Conservation (phyloP, 1,140 invertebrate genomes). For the Hylyphantes graminicola region DNA sequence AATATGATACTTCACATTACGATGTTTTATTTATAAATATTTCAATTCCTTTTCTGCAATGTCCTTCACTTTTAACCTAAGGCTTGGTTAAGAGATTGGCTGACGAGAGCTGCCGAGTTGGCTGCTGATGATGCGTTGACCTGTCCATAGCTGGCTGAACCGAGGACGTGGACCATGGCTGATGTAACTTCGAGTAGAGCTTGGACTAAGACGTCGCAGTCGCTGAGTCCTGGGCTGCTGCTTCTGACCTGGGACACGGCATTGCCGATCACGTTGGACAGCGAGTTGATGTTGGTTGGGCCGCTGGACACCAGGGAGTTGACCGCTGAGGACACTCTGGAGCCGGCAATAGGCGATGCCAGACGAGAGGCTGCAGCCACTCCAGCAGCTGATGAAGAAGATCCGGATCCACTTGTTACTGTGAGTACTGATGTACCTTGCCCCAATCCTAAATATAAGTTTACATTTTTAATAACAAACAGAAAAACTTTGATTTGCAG, state of each 20-base stretch:
- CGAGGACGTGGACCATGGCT: background rate
- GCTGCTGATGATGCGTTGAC: background rate
- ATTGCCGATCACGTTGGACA: background rate
- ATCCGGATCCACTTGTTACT: too few relatives aligned
- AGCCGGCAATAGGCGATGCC: background rate
- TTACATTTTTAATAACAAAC: too few relatives aligned
- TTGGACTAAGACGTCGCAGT: background rate
- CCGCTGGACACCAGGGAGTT: background rate
- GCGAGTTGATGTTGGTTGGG: background rate
- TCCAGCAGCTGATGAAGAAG: background rate
- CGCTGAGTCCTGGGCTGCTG: background rate
- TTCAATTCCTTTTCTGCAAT: too few relatives aligned
- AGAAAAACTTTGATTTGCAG: too few relatives aligned
- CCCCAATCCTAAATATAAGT: too few relatives aligned
- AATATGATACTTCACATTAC: too few relatives aligned
- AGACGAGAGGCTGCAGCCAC: background rate
- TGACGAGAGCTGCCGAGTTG: background rate
- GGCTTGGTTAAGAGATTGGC: background rate
- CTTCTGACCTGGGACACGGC: background rate
- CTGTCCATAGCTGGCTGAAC: constrained; percentile 9
- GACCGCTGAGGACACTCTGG: background rate
- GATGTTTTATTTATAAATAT: too few relatives aligned
- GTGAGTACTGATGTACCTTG: too few relatives aligned
- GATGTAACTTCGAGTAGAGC: constrained; percentile 6
- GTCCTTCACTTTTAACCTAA: constrained; percentile 9